Evolutionary conservation across 2,888 invertebrate species (phyloP).

Genomic region (Augiades crinisus): DNA sequence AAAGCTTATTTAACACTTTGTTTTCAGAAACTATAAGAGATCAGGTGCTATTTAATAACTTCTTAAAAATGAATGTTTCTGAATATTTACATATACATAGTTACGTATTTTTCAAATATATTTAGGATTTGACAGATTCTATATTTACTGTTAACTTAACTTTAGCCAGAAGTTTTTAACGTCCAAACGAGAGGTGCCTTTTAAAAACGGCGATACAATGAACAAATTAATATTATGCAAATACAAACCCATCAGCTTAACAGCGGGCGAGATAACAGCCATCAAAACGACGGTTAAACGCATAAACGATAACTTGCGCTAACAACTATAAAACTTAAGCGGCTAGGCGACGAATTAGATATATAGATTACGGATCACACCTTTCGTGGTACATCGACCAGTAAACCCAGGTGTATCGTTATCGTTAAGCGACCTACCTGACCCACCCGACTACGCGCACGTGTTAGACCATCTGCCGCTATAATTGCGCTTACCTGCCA

Average conservation of each 20-base stretch:
- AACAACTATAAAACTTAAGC: slow-evolving; percentile 1
- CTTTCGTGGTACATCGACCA: slow-evolving; percentile 10
- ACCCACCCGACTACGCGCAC: slow-evolving; percentile 44
- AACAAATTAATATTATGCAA: no score
- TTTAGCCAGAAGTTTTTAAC: no score
- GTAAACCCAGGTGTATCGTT: slow-evolving; percentile 21
- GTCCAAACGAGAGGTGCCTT: no score
- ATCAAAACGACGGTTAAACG: neutral
- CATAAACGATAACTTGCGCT: neutral
- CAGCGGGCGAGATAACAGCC: neutral
- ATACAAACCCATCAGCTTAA: neutral
- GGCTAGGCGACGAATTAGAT: slow-evolving; percentile 3
- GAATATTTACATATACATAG: no score
- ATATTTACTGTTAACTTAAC: no score
- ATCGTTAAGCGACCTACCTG: slow-evolving; percentile 27
- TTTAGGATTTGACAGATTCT: no score
- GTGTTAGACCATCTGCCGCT: slow-evolving; percentile 63
- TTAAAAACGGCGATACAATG: no score
- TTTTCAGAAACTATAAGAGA: no score
- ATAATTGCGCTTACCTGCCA: slow-evolving; percentile 50
- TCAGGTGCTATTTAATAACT: no score
- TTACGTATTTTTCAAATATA: no score
- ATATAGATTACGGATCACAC: slow-evolving; percentile 16
- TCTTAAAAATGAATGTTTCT: no score
- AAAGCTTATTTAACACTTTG: no score